Evolutionary conservation across 2,113 vertebrate genomes (phyloP), one percentile per base, ranked within the genome.

Genomic region (Petrocephalus zakoni): DNA sequence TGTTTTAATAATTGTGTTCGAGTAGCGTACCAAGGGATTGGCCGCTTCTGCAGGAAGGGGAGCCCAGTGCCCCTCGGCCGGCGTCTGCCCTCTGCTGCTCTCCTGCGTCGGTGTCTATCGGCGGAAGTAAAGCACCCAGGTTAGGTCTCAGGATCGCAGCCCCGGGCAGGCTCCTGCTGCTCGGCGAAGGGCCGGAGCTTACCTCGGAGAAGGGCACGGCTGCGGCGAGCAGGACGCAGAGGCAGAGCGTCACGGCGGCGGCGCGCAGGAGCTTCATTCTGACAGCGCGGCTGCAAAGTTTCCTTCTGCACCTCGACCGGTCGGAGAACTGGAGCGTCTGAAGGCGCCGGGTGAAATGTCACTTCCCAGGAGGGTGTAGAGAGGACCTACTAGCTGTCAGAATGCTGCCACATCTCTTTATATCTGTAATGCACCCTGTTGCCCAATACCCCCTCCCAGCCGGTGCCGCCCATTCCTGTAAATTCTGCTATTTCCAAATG

Each of bases 201-300:
- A 96, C 95, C 94, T 92, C 92, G 3, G 83, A 37, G 86, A 93
- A 91, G 7, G 95, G 95, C 72, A 94, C 46, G 2, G 94, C 93
- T 6, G 92, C 89, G 91, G 90, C 92, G 89, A 92, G 89, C 86
- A 92, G 75, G 78, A 94, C 75, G 92, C 93, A 95, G 90, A 94
- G 64, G 91, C 95, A 95, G 90, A 92, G 90, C 10, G 95, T 90
- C 91, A 91, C 92, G 92, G 93, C 93, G 91, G 92, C 92, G 91
- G 95, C 91, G 90, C 91, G 92, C 86, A 93, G 93, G 85, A 91
- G 90, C 93, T 95, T 96, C 95, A 96, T 96, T 91, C 91, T 94
- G n/a, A 2, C 37, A 46, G 37, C 46, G 34, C 46, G 3, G 10
- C 34, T 17, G 29, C 25, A 75, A 55, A 51, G 25, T 88, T 81